A percentile compares a stretch with the other conserved stretches of the same genome.
phyloP scores from a whole-genome alignment of 2,797 vertebrate genomes.

The Saxicola maurus region DNA sequence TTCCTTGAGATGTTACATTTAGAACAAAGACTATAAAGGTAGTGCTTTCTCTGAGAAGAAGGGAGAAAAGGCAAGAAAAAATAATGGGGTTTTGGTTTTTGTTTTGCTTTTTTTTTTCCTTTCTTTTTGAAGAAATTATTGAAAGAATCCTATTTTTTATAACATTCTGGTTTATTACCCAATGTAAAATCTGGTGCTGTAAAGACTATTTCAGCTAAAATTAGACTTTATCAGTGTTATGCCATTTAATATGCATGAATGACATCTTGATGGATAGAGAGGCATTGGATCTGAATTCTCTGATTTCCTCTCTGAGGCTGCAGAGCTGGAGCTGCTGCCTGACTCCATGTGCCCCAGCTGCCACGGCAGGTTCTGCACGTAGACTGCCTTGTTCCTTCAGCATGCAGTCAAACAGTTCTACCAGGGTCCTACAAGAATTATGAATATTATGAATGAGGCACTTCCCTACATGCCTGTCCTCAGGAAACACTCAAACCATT shows the following conservation, averaged over 20 bases:
- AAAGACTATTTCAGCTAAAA: background rate
- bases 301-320: background rate
- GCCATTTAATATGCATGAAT: background rate
- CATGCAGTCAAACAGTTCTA: background rate
- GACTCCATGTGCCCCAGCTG: background rate
- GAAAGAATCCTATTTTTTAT: background rate
- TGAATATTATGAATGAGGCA: background rate
- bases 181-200: background rate
- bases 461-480: background rate
- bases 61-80: background rate
- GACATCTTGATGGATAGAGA: background rate
- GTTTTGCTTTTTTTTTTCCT: background rate
- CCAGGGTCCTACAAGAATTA: background rate
- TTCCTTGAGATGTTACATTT: constrained; percentile 7
- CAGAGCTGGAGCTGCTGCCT: background rate
- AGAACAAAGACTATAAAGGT: background rate
- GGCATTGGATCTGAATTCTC: background rate
- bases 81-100: background rate
- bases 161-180: background rate
- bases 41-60: background rate
- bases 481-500: background rate
- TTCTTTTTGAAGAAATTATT: background rate
- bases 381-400: background rate
- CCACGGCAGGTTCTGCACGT: constrained; percentile 27
- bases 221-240: background rate